Conservation (phyloP, 2,797 vertebrate genomes). For the Notamacropus eugenii region DNA sequence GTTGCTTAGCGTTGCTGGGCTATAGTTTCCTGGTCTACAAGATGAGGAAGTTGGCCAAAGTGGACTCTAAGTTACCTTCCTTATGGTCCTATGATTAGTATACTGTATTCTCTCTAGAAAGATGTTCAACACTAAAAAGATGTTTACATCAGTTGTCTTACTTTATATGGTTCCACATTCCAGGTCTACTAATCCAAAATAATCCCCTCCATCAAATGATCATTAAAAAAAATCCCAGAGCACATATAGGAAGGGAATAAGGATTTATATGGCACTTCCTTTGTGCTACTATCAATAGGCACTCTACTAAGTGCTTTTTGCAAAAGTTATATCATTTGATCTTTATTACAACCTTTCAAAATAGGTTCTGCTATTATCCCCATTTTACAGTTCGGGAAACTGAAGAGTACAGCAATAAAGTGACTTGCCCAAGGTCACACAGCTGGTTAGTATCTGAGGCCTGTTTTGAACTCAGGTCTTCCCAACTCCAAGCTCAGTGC, state of each 20-base stretch:
- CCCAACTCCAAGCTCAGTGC: neutral
- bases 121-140: neutral
- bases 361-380: neutral
- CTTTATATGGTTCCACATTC: neutral
- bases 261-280: neutral
- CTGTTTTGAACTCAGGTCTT: neutral
- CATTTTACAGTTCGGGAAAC: neutral
- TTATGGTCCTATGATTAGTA: neutral
- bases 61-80: neutral
- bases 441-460: neutral
- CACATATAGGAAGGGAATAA: neutral
- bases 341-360: neutral
- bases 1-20: neutral
- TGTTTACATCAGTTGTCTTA: neutral
- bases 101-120: neutral
- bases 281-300: neutral
- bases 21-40: neutral
- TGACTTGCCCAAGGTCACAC: neutral
- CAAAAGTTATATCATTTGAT: neutral
- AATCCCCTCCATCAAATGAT: neutral
- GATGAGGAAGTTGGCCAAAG: neutral
- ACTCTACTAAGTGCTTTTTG: neutral
- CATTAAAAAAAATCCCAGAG: neutral
- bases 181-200: neutral
- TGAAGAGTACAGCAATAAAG: neutral